phyloP scores from a whole-genome alignment of 2,888 invertebrate genomes.

The Trichopria drosophilae region DNA sequence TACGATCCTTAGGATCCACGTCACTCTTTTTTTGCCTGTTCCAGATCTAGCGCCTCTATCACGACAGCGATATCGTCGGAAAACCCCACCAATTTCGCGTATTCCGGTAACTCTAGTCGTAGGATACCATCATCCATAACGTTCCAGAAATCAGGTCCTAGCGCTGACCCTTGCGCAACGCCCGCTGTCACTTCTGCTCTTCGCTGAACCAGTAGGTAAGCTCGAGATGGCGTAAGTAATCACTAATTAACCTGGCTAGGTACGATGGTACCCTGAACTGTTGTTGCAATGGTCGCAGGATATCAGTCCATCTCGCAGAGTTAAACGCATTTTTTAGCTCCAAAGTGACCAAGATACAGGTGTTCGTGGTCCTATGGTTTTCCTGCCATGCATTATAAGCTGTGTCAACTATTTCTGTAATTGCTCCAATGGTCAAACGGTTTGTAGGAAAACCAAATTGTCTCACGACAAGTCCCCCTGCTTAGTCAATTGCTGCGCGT shows the following conservation, averaged over 20 bases:
- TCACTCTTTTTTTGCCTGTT: background rate
- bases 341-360: slow-evolving; percentile 2
- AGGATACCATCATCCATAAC: slow-evolving; percentile 9
- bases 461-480: slow-evolving; percentile 8
- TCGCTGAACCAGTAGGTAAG: slow-evolving; percentile 25
- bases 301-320: slow-evolving; percentile 31
- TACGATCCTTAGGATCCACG: background rate
- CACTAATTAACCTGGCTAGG: slow-evolving; percentile 25
- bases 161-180: slow-evolving; percentile 16
- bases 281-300: slow-evolving; percentile 26
- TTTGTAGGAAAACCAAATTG: slow-evolving; percentile 29
- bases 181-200: slow-evolving; percentile 4
- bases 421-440: slow-evolving; percentile 32
- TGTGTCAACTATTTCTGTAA: slow-evolving; percentile 16
- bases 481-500: slow-evolving; percentile 24
- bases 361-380: background rate
- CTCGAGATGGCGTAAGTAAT: slow-evolving; percentile 26
- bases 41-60: slow-evolving; percentile 2
- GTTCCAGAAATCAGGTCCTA: slow-evolving; percentile 21
- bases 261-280: slow-evolving; percentile 33
- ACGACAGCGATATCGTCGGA: slow-evolving; percentile 31
- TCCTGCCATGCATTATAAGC: background rate
- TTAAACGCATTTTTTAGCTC: slow-evolving; percentile 19
- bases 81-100: slow-evolving; percentile 25
- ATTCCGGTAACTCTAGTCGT: slow-evolving; percentile 23